phyloP scores from a whole-genome alignment of 1,140 invertebrate species.

The Kradibia gibbosae region DNA sequence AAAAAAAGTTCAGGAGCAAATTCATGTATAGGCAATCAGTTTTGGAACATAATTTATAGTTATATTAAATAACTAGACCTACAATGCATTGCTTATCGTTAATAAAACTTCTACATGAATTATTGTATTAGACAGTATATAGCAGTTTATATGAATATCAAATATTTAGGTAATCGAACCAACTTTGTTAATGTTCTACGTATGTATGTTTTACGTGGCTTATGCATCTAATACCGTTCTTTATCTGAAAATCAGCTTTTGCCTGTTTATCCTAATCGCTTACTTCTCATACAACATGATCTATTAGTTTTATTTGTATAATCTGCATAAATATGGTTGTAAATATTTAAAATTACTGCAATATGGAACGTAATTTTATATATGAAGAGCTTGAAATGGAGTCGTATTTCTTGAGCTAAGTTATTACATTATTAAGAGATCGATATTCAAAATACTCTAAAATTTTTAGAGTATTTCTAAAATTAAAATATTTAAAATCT shows the following conservation, averaged over 20 bases:
- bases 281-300: neutral
- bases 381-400: neutral
- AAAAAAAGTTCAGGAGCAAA: neutral
- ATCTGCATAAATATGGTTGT: neutral
- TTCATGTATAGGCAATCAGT: neutral
- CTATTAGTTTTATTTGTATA: neutral
- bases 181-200: neutral
- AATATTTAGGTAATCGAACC: constrained; percentile 41
- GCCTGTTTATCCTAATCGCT: neutral
- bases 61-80: neutral
- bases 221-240: neutral
- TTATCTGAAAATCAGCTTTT: neutral
- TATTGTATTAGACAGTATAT: neutral
- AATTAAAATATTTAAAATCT: neutral
- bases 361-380: neutral
- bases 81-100: constrained; percentile 20
- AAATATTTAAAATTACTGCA: no score
- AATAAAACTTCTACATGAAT: neutral
- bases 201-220: neutral
- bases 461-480: neutral
- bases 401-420: neutral
- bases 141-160: constrained; percentile 39
- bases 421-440: neutral
- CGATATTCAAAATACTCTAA: neutral
- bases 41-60: constrained; percentile 19